Evolutionary conservation across 2,113 vertebrate species (phyloP).

Genomic region (Amazona guildingii): DNA sequence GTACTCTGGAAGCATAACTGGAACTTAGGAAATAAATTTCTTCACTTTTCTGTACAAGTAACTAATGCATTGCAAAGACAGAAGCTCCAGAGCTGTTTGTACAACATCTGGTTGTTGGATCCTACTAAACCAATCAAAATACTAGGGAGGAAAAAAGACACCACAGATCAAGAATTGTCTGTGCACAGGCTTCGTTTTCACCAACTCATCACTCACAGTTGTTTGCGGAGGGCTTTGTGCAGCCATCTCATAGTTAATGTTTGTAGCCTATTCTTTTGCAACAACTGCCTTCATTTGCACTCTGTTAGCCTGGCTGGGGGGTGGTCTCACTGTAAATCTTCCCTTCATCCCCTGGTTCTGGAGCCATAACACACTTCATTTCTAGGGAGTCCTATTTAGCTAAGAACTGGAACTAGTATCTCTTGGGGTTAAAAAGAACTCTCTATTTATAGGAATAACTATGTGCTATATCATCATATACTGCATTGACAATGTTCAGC

Average conservation of each 20-base stretch:
- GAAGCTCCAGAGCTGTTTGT: neutral
- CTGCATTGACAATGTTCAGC: neutral
- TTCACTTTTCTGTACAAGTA: neutral
- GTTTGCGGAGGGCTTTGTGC: neutral
- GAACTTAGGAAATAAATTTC: neutral
- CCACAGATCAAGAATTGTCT: neutral
- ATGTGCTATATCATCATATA: neutral
- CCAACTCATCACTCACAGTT: neutral
- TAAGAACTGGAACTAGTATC: neutral
- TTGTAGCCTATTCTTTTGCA: neutral
- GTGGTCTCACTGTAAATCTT: neutral
- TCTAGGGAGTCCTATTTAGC: neutral
- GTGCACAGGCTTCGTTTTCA: neutral
- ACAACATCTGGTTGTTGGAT: neutral
- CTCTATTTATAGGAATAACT: neutral
- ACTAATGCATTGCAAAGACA: neutral
- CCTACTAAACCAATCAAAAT: neutral
- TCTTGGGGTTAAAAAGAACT: neutral
- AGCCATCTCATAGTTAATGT: neutral
- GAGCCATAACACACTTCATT: neutral
- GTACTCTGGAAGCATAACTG: neutral
- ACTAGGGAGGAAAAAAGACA: neutral
- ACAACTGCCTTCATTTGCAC: neutral
- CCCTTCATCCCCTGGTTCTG: neutral
- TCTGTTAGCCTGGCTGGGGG: neutral